phyloP scores from a whole-genome alignment of 2,113 vertebrate genomes.

The Zosterops japonicus region DNA sequence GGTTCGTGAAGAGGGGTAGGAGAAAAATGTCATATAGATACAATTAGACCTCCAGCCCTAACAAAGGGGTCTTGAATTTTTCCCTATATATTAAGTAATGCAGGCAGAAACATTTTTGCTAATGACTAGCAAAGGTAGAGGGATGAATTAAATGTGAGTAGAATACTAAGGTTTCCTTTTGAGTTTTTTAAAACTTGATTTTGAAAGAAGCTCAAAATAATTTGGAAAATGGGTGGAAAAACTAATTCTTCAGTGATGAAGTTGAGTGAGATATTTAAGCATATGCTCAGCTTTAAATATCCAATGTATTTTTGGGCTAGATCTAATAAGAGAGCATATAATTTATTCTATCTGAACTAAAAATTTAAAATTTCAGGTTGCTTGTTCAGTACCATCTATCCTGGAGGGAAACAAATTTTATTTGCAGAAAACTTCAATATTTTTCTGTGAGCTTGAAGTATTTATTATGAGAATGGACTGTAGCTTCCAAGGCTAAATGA shows the following conservation, averaged over 20 bases:
- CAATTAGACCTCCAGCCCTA: not conserved
- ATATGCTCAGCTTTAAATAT: not conserved
- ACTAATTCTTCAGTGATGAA: not conserved
- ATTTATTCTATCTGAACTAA: not conserved
- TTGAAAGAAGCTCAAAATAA: not conserved
- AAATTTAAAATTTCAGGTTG: not conserved
- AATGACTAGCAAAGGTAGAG: not conserved
- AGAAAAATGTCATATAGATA: not conserved
- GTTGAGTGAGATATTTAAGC: not conserved
- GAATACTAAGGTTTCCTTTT: not conserved
- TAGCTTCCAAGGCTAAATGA: no score
- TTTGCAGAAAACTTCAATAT: not conserved
- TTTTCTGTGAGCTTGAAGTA: not conserved
- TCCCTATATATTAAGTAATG: not conserved
- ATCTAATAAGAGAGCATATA: not conserved
- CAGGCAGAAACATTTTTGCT: not conserved
- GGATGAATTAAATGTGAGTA: not conserved
- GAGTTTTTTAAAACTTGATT: not conserved
- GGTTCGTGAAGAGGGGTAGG: not conserved
- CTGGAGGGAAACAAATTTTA: not conserved
- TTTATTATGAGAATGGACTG: not conserved
- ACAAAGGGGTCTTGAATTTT: not conserved
- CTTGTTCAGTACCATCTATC: not conserved
- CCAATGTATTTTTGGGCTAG: not conserved
- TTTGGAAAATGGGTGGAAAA: not conserved